Evolutionary conservation across 1,140 invertebrate genomes (phyloP).

Genomic region (Akabosia matsudoensis): DNA sequence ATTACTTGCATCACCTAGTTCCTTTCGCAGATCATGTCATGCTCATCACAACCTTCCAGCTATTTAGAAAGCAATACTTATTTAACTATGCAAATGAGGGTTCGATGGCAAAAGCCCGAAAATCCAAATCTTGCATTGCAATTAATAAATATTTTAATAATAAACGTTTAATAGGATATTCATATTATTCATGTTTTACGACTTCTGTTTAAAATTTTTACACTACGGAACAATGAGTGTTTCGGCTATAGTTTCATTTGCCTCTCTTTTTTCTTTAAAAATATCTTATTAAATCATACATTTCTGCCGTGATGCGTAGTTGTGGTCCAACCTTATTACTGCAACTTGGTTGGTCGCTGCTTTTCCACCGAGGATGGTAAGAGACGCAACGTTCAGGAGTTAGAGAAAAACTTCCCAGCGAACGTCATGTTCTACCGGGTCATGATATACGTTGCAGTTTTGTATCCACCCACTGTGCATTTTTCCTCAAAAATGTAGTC

Average conservation of each 20-base stretch:
- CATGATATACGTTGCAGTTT: not conserved
- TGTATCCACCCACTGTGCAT: constrained; percentile 11
- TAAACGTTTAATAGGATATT: constrained; percentile 7
- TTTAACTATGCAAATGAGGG: constrained; percentile 15
- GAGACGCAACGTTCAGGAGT: not conserved
- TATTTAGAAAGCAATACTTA: not conserved
- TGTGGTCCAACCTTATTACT: not conserved
- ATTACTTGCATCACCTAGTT: no score
- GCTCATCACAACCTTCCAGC: no score
- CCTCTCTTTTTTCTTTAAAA: not conserved
- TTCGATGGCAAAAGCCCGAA: not conserved
- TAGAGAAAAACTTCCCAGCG: not conserved
- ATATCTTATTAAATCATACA: no score
- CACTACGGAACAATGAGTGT: not conserved
- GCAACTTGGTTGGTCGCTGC: not conserved
- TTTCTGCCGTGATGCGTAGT: no score
- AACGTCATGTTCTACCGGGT: no score
- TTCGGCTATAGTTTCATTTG: not conserved
- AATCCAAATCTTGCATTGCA: no score
- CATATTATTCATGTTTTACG: not conserved
- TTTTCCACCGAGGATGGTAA: no score
- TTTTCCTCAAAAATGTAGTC: not conserved
- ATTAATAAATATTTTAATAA: not conserved
- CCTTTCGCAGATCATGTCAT: no score
- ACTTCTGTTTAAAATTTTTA: constrained; percentile 6